These are phyloP conservation scores for Xestia ashworthii DNA, from an alignment of 2,888 invertebrate species.

Conservation along the genomic window DNA sequence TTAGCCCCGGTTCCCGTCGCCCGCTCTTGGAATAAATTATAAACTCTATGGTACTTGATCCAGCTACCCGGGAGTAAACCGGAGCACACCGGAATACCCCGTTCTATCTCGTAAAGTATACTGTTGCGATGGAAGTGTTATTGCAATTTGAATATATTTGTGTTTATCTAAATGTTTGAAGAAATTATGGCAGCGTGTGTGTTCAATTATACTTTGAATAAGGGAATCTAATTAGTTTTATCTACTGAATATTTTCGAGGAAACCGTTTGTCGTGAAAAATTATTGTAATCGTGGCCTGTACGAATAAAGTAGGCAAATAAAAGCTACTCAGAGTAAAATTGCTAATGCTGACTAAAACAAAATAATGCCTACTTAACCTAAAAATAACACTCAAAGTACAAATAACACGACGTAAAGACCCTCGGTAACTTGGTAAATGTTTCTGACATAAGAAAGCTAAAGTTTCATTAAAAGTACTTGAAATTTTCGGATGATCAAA, in stretches of 20 bases:
- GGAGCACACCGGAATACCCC: conserved; percentile 11
- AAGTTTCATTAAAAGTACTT: conserved; percentile 53
- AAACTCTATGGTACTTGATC: conserved; percentile 51
- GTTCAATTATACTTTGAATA: conserved; percentile 32
- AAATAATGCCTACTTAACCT: conserved; percentile 23
- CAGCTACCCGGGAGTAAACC: conserved; percentile 26
- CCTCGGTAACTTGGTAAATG: conserved; percentile 34
- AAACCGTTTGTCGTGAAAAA: background rate
- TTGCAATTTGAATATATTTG: conserved; percentile 49
- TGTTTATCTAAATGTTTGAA: conserved; percentile 49
- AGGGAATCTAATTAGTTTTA: conserved; percentile 25
- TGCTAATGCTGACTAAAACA: background rate
- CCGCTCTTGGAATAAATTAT: conserved; percentile 79
- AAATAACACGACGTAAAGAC: conserved; percentile 27
- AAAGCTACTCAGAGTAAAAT: background rate
- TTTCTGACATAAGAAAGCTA: conserved; percentile 36
- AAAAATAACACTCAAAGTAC: conserved; percentile 30
- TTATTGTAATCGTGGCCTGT: background rate
- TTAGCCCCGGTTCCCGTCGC: conserved; percentile 76
- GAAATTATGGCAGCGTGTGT: conserved; percentile 37
- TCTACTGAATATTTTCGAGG: conserved; percentile 16
- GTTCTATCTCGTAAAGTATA: conserved; percentile 49
- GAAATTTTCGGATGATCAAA: conserved; percentile 46
- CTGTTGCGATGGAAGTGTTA: conserved; percentile 27
- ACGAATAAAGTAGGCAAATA: background rate